Percentiles rank a stretch among this genome's conserved stretches.
These are phyloP conservation scores for Lycocerus yunnanus DNA, from an alignment of 2,888 invertebrate species.

Conservation along the genomic window DNA sequence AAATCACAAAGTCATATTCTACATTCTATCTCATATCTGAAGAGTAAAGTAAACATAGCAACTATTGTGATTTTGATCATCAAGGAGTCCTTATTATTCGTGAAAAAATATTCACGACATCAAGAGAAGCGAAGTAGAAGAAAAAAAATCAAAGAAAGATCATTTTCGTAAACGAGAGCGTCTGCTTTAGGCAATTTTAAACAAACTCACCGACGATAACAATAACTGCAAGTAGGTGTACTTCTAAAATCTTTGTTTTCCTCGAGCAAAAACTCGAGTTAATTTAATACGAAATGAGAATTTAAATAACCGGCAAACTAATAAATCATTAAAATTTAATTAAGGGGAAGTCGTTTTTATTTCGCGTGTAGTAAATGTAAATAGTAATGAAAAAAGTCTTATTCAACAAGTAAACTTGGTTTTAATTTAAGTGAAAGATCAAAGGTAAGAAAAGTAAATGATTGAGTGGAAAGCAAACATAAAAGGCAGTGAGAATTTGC, in stretches of 20 bases:
- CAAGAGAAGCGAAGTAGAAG: neutral
- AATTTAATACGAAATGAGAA: neutral
- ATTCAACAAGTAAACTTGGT: neutral
- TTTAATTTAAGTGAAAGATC: neutral
- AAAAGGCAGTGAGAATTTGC: neutral
- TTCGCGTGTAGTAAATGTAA: neutral
- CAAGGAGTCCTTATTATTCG: too few species aligned
- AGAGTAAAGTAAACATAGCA: neutral
- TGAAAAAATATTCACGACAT: neutral
- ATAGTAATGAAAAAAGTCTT: neutral
- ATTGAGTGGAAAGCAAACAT: neutral
- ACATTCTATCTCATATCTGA: neutral
- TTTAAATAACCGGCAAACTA: neutral
- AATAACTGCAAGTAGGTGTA: neutral
- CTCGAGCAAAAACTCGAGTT: neutral
- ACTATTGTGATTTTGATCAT: neutral
- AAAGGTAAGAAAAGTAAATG: neutral
- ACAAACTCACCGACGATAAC: neutral
- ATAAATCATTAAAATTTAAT: neutral
- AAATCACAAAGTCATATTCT: neutral
- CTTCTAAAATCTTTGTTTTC: neutral
- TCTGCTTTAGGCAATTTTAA: neutral
- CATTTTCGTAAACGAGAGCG: neutral
- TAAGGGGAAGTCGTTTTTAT: neutral
- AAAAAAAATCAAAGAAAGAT: too few species aligned